Evolutionary conservation across 2,113 vertebrate species (phyloP), one percentile per base, ranked within the genome.

Genomic region (Sapajus apella): DNA sequence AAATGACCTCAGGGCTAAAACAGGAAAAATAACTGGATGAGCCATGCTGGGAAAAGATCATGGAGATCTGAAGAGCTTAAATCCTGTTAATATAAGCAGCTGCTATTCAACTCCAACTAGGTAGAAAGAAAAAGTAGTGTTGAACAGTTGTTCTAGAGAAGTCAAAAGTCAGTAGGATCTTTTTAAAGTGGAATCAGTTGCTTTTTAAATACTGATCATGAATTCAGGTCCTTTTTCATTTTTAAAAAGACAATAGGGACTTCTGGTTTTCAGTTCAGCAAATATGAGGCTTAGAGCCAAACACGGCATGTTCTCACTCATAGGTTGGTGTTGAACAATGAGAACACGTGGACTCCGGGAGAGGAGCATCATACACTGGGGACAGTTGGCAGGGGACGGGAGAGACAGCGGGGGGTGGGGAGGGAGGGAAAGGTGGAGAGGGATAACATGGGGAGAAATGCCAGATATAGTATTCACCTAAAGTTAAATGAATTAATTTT

Each of bases 11-110:
- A 17, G 7, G 32, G 37, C n/a, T 77, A 40, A 58, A 77, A 61
- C 40, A 43, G n/a, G n/a, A 61, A 40, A n/a, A 87, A 20, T 7
- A 35, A 64, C 12, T 7, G 1, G 7, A 8, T 7, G 58, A 80
- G 4, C 8, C 25, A 13, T 2, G 17, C 79, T 68, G 75, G 45
- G 45, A 75, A 9, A 11, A 55, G 58, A n/a, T 16, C 23, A 0
- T 5, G 5, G 6, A 55, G 45, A 75, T 30, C 18, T 0, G 2
- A 10, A 58, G n/a, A 37, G 30, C 14, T 3, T 12, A 7, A 2
- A 35, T 58, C 5, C 76, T 55, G 0, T 25, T 20, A 8, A 32
- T 16, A 32, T 21, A 20, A 52, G 23, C 5, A 25, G 12, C 10
- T 58, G 5, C 35, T 8, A 0, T 61, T 45, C 55, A 56, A 13